Evolutionary conservation across 2,113 vertebrate genomes (phyloP).

Genomic region (Picathartes gymnocephalus): DNA sequence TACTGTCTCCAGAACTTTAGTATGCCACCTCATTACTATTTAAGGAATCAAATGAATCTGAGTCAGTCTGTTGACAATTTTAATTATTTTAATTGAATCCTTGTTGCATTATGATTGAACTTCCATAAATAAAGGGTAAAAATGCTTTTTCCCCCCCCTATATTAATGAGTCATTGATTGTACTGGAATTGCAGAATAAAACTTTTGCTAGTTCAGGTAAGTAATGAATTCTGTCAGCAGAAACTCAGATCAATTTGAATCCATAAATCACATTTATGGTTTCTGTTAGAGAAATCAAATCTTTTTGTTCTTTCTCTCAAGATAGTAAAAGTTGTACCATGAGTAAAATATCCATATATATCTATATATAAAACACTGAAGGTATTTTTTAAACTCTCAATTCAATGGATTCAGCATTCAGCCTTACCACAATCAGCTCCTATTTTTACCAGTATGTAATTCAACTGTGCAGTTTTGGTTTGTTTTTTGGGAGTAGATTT

Average conservation of each 20-base stretch:
- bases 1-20: neutral
- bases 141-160: rapidly evolving
- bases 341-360: neutral
- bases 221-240: neutral
- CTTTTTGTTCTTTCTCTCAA: neutral
- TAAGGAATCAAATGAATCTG: neutral
- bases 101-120: neutral
- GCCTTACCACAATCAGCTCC: neutral
- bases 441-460: neutral
- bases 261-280: neutral
- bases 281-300: neutral
- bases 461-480: neutral
- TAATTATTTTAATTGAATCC: neutral
- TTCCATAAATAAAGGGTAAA: neutral
- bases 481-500: neutral
- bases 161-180: neutral
- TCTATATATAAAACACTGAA: neutral
- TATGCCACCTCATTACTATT: neutral
- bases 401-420: neutral
- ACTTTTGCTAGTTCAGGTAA: neutral
- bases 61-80: neutral
- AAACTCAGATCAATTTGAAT: neutral
- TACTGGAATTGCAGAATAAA: neutral
- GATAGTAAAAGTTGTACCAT: neutral
- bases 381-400: neutral